Base-by-base conservation (phyloP, 2,888 invertebrate species). In the Scaptomyza reducta region DNA sequence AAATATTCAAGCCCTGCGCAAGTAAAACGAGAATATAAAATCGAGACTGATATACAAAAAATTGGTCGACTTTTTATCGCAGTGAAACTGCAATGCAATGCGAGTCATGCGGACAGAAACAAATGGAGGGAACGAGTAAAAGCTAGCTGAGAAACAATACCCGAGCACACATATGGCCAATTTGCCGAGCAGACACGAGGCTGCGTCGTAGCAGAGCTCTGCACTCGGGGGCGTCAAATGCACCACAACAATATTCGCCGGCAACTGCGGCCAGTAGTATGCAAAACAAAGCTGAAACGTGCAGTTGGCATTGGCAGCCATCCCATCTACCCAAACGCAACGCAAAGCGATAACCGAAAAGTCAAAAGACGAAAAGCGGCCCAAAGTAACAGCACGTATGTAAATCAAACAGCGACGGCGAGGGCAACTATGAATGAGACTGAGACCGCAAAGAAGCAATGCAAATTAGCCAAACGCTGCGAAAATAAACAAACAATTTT, bases 201-300 rank as follows among this genome's bases (percentile, higher is more conserved):
- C 46, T 10, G 51, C 44, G 47, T 77, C 74, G 73, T 42, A 18
- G 53, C 57, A 55, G 35, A 49, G 57, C 55, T 80, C 53, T 83
- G 81, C 87, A 86, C 47, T 86, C 84, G 71, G 42, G 22, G 57
- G 73, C 74, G 58, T 58, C 59, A 22, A 58, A 76, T 72, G 74
- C 77, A 73, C 49, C 68, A 74, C 68, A 77, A 73, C 77, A 77
- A 77, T 56, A 63, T 69, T 64, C 87, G 89, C 89, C 88, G 88
- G 88, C 81, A 77, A 72, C 67, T 76, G 81, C 71, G 80, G 64
- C 78, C 70, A 82, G 55, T 85, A 88, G 89, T 89, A 89, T 88
- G 87, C 83, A 88, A 89, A 88, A 88, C 87, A 89, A 86, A 80
- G 77, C 81, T 73, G 87, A 79, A 88, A 88, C 89, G 88, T 89